Evolutionary conservation across 1,140 invertebrate species (phyloP).

Genomic region (Drosophila kikkawai): DNA sequence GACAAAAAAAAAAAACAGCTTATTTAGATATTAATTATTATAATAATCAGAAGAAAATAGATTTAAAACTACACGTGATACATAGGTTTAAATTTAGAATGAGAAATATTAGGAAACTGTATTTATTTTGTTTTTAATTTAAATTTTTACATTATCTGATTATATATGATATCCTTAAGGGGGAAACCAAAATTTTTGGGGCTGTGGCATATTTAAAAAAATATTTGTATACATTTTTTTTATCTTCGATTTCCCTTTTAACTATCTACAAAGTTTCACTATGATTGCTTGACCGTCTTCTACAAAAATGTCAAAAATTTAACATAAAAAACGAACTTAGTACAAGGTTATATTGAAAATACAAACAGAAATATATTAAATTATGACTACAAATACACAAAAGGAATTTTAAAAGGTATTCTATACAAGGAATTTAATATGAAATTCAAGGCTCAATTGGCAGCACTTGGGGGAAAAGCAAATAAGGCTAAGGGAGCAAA

Average conservation of each 20-base stretch:
- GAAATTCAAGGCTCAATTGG: background rate
- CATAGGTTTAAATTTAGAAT: background rate
- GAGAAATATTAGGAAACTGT: background rate
- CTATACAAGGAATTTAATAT: no score
- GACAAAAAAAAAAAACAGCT: background rate
- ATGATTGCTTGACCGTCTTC: no score
- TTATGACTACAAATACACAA: background rate
- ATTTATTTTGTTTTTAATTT: background rate
- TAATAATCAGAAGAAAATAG: background rate
- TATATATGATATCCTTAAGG: background rate
- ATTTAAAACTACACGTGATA: no score
- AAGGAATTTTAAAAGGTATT: background rate
- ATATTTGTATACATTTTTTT: no score
- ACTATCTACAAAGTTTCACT: no score
- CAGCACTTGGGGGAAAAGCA: conserved; percentile 10
- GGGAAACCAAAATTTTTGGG: no score
- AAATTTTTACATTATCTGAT: background rate
- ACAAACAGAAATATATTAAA: no score
- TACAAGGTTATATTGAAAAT: no score
- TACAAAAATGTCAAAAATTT: no score
- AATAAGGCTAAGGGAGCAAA: conserved; percentile 1
- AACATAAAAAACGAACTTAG: no score
- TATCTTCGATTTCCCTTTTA: no score
- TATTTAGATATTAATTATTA: background rate
- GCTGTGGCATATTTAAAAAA: no score